Evolutionary conservation across 2,797 vertebrate genomes (phyloP), one percentile per base, ranked within the genome.

Genomic region (Oryzias dopingdopingensis): DNA sequence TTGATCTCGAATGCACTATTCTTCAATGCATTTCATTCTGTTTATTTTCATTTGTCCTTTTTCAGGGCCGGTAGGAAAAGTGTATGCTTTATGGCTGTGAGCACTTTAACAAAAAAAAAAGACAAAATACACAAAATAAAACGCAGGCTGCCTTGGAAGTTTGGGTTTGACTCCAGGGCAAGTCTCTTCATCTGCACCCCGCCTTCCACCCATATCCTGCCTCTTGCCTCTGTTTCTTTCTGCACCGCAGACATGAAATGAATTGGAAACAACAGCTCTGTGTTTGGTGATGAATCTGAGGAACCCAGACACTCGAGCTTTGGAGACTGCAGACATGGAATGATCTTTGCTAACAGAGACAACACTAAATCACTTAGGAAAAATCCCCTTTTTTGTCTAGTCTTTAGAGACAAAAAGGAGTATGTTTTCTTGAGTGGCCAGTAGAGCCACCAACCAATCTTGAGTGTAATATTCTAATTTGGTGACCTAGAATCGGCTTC

Each of bases 301-400:
- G 92, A 92, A 93, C 92, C 78, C 81, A 79, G 89, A 74, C 81
- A 88, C 91, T 91, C 94, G 93, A 92, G 85, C 89, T 87, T 92
- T 92, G 80, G 81, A 91, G 85, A 83, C 88, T 83, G 90, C 81
- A 91, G 92, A 93, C 88, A 91, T 87, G 92, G 91, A 96, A 95
- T 87, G 80, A 93, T 91, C 90, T 86, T 91, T 86, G 81, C 86
- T 90, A 91, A 90, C 92, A 93, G 70, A 63, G 80, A 86, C 86
- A 67, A 76, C 68, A 69, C 88, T 92, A 92, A 93, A 94, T 92
- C 89, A 83, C 83, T 87, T 87, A 42, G 64, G 74, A 70, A 17
- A 41, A 76, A 49, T 17, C 51, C n/a, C 48, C 48, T 63, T 69
- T 37, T 37, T 37, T 37, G 32, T 37, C 10, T 80, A 80, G 71